Evolutionary conservation across 2,888 invertebrate genomes (phyloP).

Genomic region (Aphodius granarius): DNA sequence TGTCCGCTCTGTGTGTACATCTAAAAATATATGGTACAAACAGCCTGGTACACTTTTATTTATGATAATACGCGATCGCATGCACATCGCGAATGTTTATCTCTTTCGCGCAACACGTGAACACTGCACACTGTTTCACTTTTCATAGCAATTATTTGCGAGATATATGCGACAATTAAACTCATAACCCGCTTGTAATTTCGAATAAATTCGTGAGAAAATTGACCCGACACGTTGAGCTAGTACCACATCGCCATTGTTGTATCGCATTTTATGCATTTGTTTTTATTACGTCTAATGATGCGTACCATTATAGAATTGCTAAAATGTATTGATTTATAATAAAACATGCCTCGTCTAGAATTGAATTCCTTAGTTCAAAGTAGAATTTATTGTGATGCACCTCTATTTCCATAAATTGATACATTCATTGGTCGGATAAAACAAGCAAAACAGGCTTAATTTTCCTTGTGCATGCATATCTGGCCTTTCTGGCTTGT

Average conservation of each 20-base stretch:
- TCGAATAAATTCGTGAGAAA: slow-evolving; percentile 24
- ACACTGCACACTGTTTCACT: slow-evolving; percentile 20
- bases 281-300: background rate
- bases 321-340: too few relatives aligned
- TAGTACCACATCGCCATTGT: background rate
- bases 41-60: slow-evolving; percentile 20
- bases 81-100: slow-evolving; percentile 14
- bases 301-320: background rate
- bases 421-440: background rate
- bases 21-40: slow-evolving; percentile 18
- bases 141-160: slow-evolving; percentile 22
- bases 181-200: slow-evolving; percentile 23
- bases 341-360: background rate
- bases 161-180: slow-evolving; percentile 27
- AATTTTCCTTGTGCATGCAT: slow-evolving; percentile 36
- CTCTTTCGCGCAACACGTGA: slow-evolving; percentile 2
- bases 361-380: background rate
- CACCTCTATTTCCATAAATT: background rate
- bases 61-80: slow-evolving; percentile 21
- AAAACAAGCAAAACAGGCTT: background rate
- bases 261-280: background rate
- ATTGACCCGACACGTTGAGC: slow-evolving; percentile 4
- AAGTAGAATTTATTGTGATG: background rate
- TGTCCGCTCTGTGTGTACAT: slow-evolving; percentile 2
- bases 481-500: slow-evolving; percentile 34